Conservation (phyloP, 2,888 invertebrate species). For the Zaprionus obscuricornis region DNA sequence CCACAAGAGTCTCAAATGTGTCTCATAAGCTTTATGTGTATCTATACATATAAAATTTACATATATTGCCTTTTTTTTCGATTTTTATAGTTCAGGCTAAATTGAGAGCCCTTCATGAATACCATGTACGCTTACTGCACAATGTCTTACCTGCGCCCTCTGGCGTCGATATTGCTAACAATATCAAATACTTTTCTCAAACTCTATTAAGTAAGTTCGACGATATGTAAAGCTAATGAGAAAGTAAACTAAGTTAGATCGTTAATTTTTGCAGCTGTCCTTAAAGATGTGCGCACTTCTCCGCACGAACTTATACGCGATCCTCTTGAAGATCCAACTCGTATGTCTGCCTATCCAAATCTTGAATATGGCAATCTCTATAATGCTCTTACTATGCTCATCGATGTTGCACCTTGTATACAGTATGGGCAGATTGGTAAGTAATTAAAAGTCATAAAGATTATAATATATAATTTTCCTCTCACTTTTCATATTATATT, state of each 20-base stretch:
- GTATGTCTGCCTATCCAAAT: conserved; percentile 97
- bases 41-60: not conserved
- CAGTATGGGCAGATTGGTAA: conserved; percentile 94
- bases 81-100: conserved; percentile 95
- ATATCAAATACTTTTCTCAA: conserved; percentile 98
- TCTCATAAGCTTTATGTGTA: too few species aligned
- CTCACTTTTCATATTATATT: conserved; percentile 34
- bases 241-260: not conserved
- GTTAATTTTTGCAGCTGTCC: conserved; percentile 87
- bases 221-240: not conserved
- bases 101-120: conserved; percentile 98
- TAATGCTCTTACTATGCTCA: conserved; percentile 90
- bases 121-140: conserved; percentile 95
- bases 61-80: not conserved
- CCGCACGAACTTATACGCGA: conserved; percentile 95
- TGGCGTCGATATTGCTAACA: conserved; percentile 98
- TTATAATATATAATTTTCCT: conserved; percentile 9
- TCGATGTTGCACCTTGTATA: conserved; percentile 96
- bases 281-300: conserved; percentile 97
- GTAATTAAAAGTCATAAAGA: not conserved
- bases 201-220: conserved; percentile 93
- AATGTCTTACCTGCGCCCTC: conserved; percentile 96
- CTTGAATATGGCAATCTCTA: conserved; percentile 98
- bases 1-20: conserved; percentile 60
- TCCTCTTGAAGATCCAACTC: conserved; percentile 92